phyloP scores from a whole-genome alignment of 2,888 invertebrate species.

The Netelia virgata region DNA sequence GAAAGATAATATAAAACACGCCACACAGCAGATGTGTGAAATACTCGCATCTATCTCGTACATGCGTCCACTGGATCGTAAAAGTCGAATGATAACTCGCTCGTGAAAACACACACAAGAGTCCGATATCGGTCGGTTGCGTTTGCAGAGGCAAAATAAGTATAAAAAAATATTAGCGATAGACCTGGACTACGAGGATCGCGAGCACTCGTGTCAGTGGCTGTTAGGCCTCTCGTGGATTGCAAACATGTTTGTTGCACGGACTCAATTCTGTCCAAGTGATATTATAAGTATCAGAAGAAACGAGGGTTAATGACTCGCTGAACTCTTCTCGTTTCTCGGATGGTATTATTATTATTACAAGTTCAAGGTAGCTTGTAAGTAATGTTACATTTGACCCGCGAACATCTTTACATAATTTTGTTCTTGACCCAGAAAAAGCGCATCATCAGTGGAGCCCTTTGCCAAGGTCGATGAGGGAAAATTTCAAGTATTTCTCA shows the following conservation, averaged over 20 bases:
- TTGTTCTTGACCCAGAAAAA: background rate
- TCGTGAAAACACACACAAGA: constrained; percentile 20
- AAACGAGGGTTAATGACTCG: constrained; percentile 24
- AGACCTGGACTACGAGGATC: background rate
- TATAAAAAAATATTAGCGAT: background rate
- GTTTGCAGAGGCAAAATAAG: background rate
- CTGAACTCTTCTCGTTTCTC: background rate
- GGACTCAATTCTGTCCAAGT: background rate
- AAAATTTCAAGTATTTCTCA: constrained; percentile 17
- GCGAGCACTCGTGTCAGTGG: background rate
- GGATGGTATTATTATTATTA: background rate
- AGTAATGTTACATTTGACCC: constrained; percentile 13
- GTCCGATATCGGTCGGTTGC: constrained; percentile 11
- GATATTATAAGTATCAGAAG: background rate
- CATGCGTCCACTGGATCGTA: background rate
- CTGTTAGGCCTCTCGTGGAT: background rate
- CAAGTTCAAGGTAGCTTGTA: background rate
- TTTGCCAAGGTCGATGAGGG: background rate
- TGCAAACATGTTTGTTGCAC: constrained; percentile 35
- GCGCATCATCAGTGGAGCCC: background rate
- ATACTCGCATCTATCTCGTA: background rate
- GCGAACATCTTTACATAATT: background rate
- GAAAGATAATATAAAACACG: background rate
- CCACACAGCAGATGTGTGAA: background rate
- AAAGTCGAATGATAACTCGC: constrained; percentile 28